Evolutionary conservation across 2,113 vertebrate species (phyloP), one percentile per base, ranked within the genome.

Genomic region (Melanotaenia duboulayi): DNA sequence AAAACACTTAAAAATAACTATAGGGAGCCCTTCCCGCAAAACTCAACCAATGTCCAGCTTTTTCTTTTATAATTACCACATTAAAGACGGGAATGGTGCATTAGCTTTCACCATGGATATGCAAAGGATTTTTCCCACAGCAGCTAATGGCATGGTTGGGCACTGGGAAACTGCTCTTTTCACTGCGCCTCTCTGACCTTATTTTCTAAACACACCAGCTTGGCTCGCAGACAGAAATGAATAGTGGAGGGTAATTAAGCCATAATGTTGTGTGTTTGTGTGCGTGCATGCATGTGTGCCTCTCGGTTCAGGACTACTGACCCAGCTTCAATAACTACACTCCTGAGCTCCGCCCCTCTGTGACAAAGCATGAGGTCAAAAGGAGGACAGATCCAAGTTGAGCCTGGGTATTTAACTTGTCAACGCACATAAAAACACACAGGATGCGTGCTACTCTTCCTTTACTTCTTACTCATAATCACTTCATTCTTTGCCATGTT

Each of bases 231-330:
- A 78, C 82, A 77, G 39, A 70, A 76, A 68, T 51, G 79, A 89
- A 88, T 86, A 56, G 66, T 1, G 20, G 70, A 67, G 72, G 61
- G 80, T 64, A 81, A 84, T 89, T 87, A 87, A 88, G 84, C 86
- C 83, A 72, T 80, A 50, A 74, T 78, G 59, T 49, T 24, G 61
- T 64, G 56, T 65, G 60, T 69, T 55, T 44, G 60, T 66, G 69
- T 46, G 61, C 61, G 56, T 69, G 60, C 65, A 61, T 49, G 60
- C 63, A 65, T 79, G 86, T 22, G 57, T 58, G 70, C 49, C 42
- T 81, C 73, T 80, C 49, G 58, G 42, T 74, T 71, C 64, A 71
- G 70, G 63, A 76, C 80, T 12, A 48, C 16, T 17, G 68, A 82
- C 49, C 32, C 58, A 80, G 81, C 84, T 82, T 37, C 68, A 77